Conservation (phyloP, 2,113 vertebrate species). For the Poecile atricapillus region DNA sequence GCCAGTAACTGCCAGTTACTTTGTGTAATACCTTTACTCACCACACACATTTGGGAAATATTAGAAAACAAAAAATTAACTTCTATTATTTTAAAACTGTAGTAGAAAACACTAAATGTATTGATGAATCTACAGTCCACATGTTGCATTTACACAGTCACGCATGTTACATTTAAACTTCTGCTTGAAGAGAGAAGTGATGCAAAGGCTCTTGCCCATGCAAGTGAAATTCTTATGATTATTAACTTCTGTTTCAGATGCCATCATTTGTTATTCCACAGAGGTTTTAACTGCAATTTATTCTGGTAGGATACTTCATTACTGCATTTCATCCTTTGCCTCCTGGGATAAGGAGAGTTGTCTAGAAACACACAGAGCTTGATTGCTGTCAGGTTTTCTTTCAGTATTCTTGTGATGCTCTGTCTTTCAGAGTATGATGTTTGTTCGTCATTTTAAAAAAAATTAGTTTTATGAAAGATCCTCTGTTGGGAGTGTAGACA, state of each 20-base stretch:
- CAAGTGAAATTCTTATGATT: neutral
- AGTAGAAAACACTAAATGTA: neutral
- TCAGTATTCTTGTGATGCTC: neutral
- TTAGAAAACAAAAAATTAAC: neutral
- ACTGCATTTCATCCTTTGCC: neutral
- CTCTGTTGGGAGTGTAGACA: neutral
- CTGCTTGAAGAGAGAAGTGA: neutral
- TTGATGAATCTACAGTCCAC: neutral
- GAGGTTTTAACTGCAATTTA: neutral
- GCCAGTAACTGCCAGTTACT: neutral
- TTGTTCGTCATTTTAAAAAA: neutral
- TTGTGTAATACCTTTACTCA: neutral
- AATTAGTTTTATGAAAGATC: neutral
- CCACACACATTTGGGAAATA: neutral
- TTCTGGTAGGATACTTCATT: neutral
- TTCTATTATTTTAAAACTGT: neutral
- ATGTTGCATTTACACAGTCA: neutral
- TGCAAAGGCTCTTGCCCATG: neutral
- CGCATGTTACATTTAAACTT: neutral
- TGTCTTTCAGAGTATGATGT: neutral
- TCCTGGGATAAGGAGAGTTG: neutral
- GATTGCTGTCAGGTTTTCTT: neutral
- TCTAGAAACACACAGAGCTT: neutral
- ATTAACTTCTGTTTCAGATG: neutral
- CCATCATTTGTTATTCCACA: neutral